Conservation (phyloP, 2,888 invertebrate genomes). For the Andrena bicolor region DNA sequence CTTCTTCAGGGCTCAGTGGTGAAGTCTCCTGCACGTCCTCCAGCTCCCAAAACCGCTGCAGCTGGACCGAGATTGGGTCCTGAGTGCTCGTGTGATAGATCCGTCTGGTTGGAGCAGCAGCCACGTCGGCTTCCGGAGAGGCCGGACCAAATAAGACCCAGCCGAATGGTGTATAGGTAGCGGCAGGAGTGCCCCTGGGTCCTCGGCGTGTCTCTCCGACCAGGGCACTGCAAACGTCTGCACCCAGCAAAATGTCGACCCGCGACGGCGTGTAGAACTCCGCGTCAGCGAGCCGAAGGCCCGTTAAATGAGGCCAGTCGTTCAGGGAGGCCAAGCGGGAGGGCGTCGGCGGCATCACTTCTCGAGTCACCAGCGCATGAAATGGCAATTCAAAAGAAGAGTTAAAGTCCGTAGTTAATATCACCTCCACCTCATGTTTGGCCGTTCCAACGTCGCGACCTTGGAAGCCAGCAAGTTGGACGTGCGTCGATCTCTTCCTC, state of each 20-base stretch:
- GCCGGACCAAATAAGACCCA: no score
- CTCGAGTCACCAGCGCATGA: neutral
- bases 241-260: no score
- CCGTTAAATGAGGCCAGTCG: neutral
- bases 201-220: no score
- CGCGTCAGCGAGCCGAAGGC: neutral
- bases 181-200: no score
- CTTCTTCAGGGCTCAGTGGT: neutral
- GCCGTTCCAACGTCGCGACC: neutral
- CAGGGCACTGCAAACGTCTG: no score
- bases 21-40: neutral
- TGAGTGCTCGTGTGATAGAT: no score
- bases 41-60: neutral
- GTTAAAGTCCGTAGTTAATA: neutral
- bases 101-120: neutral
- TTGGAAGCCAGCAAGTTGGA: neutral
- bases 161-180: no score
- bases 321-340: neutral
- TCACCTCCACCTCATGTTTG: neutral
- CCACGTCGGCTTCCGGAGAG: neutral
- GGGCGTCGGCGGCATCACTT: neutral
- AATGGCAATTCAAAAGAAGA: neutral
- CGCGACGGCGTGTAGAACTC: neutral
- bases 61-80: neutral
- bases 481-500: neutral